Conservation (phyloP, 2,888 invertebrate genomes). For the Amorpha juglandis region DNA sequence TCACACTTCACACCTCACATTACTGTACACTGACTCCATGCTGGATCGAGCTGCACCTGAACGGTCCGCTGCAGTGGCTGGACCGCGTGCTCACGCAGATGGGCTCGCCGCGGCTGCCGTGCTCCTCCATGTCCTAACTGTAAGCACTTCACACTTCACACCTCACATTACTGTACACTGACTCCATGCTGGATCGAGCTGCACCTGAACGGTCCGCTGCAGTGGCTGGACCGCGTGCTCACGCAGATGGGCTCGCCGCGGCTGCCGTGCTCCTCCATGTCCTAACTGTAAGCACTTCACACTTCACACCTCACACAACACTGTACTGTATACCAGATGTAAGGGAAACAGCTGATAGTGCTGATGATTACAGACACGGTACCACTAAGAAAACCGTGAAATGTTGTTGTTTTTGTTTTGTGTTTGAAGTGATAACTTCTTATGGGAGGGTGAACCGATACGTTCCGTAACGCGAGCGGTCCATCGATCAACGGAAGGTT, state of each 20-base stretch:
- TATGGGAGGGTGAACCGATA: too few relatives aligned
- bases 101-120: constrained; percentile 96
- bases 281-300: constrained; percentile 60
- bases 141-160: neutral
- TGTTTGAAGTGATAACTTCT: too few relatives aligned
- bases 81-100: constrained; percentile 98
- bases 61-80: constrained; percentile 98
- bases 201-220: constrained; percentile 98
- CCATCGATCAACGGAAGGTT: too few relatives aligned
- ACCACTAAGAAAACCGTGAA: too few relatives aligned
- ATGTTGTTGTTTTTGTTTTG: too few relatives aligned
- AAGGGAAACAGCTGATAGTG: too few relatives aligned
- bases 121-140: constrained; percentile 94
- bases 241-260: constrained; percentile 98
- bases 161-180: neutral
- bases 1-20: neutral
- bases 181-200: constrained; percentile 99
- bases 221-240: constrained; percentile 98
- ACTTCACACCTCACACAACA: neutral
- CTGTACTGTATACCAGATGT: too few relatives aligned
- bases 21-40: constrained; percentile 90
- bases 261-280: constrained; percentile 98
- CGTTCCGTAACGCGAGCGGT: too few relatives aligned
- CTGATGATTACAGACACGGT: too few relatives aligned
- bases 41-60: constrained; percentile 99